Base-by-base conservation (phyloP, 2,888 invertebrate species). In the Caenorhabditis sp. region DNA sequence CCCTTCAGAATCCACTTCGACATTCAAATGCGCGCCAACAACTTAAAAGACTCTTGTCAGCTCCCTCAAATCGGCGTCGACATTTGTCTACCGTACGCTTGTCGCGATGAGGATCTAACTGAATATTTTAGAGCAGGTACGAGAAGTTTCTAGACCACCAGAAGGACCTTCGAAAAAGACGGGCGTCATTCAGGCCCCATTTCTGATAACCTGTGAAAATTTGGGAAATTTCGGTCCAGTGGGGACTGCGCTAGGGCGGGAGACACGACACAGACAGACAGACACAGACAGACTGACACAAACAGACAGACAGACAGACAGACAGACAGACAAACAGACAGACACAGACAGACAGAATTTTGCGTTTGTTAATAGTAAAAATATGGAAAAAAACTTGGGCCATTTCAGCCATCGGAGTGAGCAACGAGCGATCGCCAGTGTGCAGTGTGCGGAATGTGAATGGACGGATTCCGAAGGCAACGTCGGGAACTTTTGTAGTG, bases 21-120 rank as follows among this genome's bases (percentile, higher is more conserved):
- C 61, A 51, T 80, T 14, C 70, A 69, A 68, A 80, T 84, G 84
- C 75, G 68, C 4, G 59, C 80, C 0, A 49, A 76, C 47, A 26
- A 19, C 8, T 47, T 56, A 24, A 75, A 80, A 14, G 47, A 41
- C 5, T 75, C 80, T 0, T 84, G 84, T 19, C 41, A 47, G 14
- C 12, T 84, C 2, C 84, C 84, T 4, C 84, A 84, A 61, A 84
- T 84, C 31, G 84, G 84, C 5, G 61, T 84, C 26, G 84, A 84
- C 24, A 47, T 84, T 8, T 84, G 84, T 35, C 66, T 84, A 38
- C 84, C 84, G 38, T 72, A 44, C 12, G 69, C 72, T n/a, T 84
- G 84, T 68, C n/a, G 61, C 14, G 28, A 72, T 47, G 80, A 84
- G 28, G 76, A 84, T 63, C 49, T 84, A 47, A 84, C 84, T 1